phyloP scores from a whole-genome alignment of 2,797 vertebrate species.

The Mormyrus proboscirostris region DNA sequence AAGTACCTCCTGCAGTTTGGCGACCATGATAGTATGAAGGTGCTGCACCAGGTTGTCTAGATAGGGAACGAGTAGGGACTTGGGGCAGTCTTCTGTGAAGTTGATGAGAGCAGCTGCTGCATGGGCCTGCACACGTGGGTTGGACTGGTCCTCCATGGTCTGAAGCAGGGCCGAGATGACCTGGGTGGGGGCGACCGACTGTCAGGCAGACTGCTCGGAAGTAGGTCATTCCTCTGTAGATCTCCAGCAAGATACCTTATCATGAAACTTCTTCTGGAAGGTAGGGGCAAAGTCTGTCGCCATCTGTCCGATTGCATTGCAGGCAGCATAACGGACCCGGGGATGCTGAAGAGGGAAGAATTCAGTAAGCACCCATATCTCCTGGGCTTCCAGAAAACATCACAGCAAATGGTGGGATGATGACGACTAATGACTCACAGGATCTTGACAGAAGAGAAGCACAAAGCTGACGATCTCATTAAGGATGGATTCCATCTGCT shows the following conservation, averaged over 20 bases:
- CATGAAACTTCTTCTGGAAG: conserved; percentile 98
- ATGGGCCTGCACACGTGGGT: conserved; percentile 93
- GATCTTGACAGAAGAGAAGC: conserved; percentile 88
- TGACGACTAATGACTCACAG: conserved; percentile 64
- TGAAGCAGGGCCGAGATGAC: conserved; percentile 89
- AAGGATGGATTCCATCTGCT: conserved; percentile 97
- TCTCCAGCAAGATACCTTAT: conserved; percentile 66
- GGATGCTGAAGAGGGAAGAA: conserved; percentile 69
- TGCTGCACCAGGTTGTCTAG: conserved; percentile 91
- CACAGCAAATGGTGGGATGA: neutral
- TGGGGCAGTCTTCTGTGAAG: conserved; percentile 97
- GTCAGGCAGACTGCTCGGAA: neutral
- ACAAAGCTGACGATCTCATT: conserved; percentile 95
- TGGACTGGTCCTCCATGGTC: conserved; percentile 96
- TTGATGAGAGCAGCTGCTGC: conserved; percentile 95
- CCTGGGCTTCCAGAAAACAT: neutral
- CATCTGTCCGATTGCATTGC: conserved; percentile 97
- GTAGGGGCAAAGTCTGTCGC: conserved; percentile 97
- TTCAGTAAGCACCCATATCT: neutral
- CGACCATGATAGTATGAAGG: conserved; percentile 92
- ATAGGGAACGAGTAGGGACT: conserved; percentile 85
- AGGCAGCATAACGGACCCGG: conserved; percentile 92
- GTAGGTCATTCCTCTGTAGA: neutral
- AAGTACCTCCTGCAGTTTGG: conserved; percentile 84
- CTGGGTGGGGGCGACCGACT: conserved; percentile 44